Conservation (phyloP, 2,113 vertebrate species). For the Ceyx melanurus region DNA sequence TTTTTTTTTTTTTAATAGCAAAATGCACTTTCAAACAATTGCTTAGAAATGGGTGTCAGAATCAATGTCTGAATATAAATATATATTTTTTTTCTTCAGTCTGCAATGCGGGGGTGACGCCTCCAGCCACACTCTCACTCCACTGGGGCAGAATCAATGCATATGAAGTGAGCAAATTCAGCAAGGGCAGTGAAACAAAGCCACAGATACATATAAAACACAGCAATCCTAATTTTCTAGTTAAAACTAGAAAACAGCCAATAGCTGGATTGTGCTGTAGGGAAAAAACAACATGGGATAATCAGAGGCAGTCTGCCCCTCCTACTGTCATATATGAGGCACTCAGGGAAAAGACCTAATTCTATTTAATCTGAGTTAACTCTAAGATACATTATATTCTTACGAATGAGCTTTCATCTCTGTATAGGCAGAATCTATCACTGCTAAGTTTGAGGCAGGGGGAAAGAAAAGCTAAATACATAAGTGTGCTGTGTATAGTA, state of each 20-base stretch:
- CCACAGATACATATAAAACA: neutral
- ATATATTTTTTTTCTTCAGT: neutral
- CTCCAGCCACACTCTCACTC: neutral
- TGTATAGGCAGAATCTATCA: neutral
- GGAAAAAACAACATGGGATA: neutral
- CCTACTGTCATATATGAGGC: neutral
- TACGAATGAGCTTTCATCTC: neutral
- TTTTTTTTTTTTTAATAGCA: neutral
- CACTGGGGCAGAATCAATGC: neutral
- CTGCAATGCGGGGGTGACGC: neutral
- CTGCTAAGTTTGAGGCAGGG: neutral
- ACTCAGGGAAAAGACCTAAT: neutral
- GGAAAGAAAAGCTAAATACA: neutral
- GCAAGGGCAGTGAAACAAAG: neutral
- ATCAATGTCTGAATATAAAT: neutral
- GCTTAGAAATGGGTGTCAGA: neutral
- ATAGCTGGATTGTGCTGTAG: neutral
- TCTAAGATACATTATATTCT: neutral
- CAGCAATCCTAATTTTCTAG: neutral
- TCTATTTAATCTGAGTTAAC: neutral
- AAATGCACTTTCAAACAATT: neutral
- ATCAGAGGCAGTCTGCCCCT: neutral
- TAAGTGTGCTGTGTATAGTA: neutral
- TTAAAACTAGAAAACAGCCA: neutral
- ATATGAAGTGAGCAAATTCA: neutral